Evolutionary conservation across 2,113 vertebrate genomes (phyloP).

Genomic region (Smithornis capensis): DNA sequence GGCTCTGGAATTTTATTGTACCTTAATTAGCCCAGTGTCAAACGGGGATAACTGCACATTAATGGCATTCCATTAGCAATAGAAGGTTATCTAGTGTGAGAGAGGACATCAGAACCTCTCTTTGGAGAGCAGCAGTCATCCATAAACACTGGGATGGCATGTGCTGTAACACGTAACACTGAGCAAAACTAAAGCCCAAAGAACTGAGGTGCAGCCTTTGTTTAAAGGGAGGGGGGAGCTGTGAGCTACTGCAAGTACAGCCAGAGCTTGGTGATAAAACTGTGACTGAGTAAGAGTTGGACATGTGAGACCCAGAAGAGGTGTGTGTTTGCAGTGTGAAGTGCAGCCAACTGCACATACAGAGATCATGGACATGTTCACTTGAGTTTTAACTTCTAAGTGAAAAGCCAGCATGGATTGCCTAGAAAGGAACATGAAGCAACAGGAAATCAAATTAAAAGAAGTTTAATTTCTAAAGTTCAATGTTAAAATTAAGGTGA

Average conservation of each 20-base stretch:
- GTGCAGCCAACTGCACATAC: fast-evolving
- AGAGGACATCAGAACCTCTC: not conserved
- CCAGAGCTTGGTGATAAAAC: not conserved
- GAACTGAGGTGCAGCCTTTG: not conserved
- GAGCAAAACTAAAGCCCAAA: not conserved
- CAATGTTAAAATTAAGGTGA: not conserved
- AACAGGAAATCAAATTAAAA: not conserved
- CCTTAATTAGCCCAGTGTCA: not conserved
- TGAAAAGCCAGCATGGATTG: not conserved
- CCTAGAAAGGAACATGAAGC: not conserved
- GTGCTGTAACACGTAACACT: not conserved
- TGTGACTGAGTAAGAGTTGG: not conserved
- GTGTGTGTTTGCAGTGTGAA: fast-evolving
- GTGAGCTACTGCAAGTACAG: not conserved
- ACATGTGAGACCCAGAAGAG: not conserved
- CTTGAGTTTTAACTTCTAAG: not conserved
- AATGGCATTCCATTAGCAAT: not conserved
- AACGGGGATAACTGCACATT: not conserved
- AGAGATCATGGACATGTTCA: not conserved
- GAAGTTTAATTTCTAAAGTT: not conserved
- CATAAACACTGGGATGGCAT: not conserved
- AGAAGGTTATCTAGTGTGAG: not conserved
- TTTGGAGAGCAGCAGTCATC: conserved; percentile 6
- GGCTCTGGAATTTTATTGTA: not conserved
- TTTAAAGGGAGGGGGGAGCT: not conserved